Evolutionary conservation across 2,888 invertebrate genomes (phyloP), one percentile per base, ranked within the genome.

Genomic region (Brenthis ino): DNA sequence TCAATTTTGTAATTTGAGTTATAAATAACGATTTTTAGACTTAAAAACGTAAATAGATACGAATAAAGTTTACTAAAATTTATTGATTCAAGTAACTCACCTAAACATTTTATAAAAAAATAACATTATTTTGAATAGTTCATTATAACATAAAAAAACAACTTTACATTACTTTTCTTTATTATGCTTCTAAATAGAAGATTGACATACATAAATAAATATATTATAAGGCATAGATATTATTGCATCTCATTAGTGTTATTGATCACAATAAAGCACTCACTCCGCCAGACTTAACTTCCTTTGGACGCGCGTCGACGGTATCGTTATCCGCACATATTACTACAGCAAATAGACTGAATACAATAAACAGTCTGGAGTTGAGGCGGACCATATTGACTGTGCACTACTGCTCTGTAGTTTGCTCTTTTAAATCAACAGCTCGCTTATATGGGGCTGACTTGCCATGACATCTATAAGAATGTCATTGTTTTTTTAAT

Each of bases 271-370:
- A 37, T 37, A 65, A 73, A 70, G 69, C 60, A 76, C 76, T 78
- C 67, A 79, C 82, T 68, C 81, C 79, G 69, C 76, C 76, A 70
- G 82, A 75, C 24, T 71, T 77, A 67, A 60, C 66, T 57, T 72
- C 75, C 60, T 65, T 74, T 5, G 69, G 66, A 33, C n/a, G 56
- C 11, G 64, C 54, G 2, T 50, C 68, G 67, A 60, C 54, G 48
- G 73, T 72, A 47, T 64, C 68, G 65, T 77, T 76, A 28, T 61
- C 58, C 37, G 64, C 67, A 71, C 73, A 75, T 54, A 65, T 61
- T 53, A 71, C 73, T 67, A 71, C 69, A 54, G 72, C 66, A 64
- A 73, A 72, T 72, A 72, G 51, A 68, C 67, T 64, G 55, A 75
- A 67, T 64, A 72, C 57, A 58, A 76, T 48, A 60, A 76, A 28